A percentile compares a stretch with the other conserved stretches of the same genome.
phyloP scores from a whole-genome alignment of 2,888 invertebrate species.

The Drepanosiphum platanoidis region DNA sequence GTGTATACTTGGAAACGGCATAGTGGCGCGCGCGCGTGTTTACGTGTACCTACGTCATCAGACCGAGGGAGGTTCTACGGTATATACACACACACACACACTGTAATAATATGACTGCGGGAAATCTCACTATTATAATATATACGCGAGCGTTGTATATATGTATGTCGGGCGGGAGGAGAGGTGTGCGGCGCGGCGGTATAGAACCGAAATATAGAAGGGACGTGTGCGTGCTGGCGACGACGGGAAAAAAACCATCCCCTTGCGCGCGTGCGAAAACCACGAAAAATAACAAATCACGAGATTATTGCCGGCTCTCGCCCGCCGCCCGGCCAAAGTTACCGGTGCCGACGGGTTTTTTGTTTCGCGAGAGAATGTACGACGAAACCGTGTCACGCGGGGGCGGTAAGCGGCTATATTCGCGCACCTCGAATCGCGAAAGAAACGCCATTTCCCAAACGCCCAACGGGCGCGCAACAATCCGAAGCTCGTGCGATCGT shows the following conservation, averaged over 20 bases:
- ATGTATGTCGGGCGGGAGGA: background rate
- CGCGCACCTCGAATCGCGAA: too few relatives aligned
- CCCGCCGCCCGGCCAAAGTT: background rate
- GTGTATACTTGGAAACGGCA: background rate
- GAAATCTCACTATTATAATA: conserved; percentile 41
- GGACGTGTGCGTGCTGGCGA: conserved; percentile 45
- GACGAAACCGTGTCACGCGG: background rate
- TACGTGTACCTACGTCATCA: background rate
- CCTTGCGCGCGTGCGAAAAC: conserved; percentile 28
- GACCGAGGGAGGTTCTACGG: conserved; percentile 33
- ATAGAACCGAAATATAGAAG: conserved; percentile 13
- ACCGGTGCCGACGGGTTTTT: background rate
- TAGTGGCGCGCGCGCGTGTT: background rate
- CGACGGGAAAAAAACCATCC: conserved; percentile 12
- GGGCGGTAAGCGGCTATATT: too few relatives aligned
- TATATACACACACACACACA: background rate
- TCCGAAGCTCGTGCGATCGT: too few relatives aligned
- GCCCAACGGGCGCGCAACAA: too few relatives aligned
- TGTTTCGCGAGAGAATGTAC: background rate
- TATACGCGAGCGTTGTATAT: background rate
- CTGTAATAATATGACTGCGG: conserved; percentile 27
- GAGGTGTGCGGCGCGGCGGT: conserved; percentile 7
- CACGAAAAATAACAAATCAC: conserved; percentile 46
- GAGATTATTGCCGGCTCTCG: conserved; percentile 23
- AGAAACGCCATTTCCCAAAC: too few relatives aligned